Evolutionary conservation across 2,888 invertebrate genomes (phyloP), one percentile per base, ranked within the genome.

Genomic region (Trachelus stipa): DNA sequence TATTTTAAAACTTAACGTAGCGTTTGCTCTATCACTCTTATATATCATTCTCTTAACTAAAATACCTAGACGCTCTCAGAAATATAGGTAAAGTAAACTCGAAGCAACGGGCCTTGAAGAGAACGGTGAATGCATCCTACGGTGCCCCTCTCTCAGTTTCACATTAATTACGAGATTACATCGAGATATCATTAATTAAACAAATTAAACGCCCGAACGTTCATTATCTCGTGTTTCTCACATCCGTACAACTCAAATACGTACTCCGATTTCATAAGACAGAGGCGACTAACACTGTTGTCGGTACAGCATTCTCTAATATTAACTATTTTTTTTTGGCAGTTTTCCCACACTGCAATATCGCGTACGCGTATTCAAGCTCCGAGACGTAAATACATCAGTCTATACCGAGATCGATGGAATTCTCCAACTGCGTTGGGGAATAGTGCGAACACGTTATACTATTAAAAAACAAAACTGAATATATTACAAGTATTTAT

Each of bases 1-100:
- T 76, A 76, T 76, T 78, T 71, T 81, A 77, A 82, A 83, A 82
- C 69, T 74, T 81, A 78, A 80, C 77, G 79, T 77, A 75, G 69
- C 75, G 68, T 56, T 78, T 34, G 77, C 37, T 79, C 34, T 30
- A 37, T 76, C 83, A 81, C 75, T 79, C 81, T 79, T 81, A 79
- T 76, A 34, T 76, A 73, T 75, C 69, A 35, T 79, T 77, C 76
- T 75, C 75, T 80, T 76, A 81, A 83, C 79, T 82, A 83, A 82
- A 81, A 34, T 79, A 81, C 68, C 79, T 79, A 76, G 79, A 78
- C 74, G 77, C 69, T 79, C 71, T 79, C 79, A 81, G 74, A 74
- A 23, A 34, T 34, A 23, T 34, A 74, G 74, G 12, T 74, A 34
- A 74, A 76, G 30, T 30, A 73, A 73, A 78, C 76, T 76, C 76